Base-by-base conservation (phyloP, 2,113 vertebrate genomes). In the Pseudorhombus dupliciocellatus region DNA sequence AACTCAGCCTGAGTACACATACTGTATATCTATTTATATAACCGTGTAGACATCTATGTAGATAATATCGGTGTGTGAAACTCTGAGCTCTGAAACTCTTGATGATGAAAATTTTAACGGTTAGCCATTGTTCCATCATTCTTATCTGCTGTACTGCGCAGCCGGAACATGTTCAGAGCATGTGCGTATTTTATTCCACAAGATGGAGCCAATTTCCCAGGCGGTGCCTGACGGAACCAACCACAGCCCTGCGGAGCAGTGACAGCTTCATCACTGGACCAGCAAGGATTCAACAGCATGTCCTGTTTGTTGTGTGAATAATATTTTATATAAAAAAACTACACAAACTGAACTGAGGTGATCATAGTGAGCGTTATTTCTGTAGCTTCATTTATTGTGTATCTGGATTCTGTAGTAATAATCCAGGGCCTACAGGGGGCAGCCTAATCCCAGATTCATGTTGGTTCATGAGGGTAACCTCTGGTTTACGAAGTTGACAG, bases 1-100 rank as follows among this genome's bases (percentile, higher is more conserved):
- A 93, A 94, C 92, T 75, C 25, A 46, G 60, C 30, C 50, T 46
- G 15, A 31, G 69, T n/a, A n/a, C n/a, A n/a, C n/a, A n/a, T n/a
- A n/a, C n/a, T 31, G 9, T 31, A 7, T 31, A 31, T 31, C 1
- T 31, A 31, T 31, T 9, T 34, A 34, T 37, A 12, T 37, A 2
- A 26, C 22, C 7, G 0, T 20, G 65, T 44, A 8, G 22, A 24
- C 2, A 50, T 20, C 10, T 3, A 50, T 30, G 12, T 53, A 30
- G 46, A 40, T 22, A 18, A 25, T n/a, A 1, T 50, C n/a, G 21
- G 8, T 9, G 2, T 9, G 8, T 24, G 21, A 52, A 12, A 53
- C 20, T 24, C 22, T 53, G 4, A 2, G 9, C 51, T 37, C 10
- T 24, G 51, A n/a, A n/a, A n/a, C 51, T 50, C 40, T 15, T 44